Evolutionary conservation across 2,888 invertebrate genomes (phyloP), one percentile per base, ranked within the genome.

Genomic region (Prosopocoilus inquinatus): DNA sequence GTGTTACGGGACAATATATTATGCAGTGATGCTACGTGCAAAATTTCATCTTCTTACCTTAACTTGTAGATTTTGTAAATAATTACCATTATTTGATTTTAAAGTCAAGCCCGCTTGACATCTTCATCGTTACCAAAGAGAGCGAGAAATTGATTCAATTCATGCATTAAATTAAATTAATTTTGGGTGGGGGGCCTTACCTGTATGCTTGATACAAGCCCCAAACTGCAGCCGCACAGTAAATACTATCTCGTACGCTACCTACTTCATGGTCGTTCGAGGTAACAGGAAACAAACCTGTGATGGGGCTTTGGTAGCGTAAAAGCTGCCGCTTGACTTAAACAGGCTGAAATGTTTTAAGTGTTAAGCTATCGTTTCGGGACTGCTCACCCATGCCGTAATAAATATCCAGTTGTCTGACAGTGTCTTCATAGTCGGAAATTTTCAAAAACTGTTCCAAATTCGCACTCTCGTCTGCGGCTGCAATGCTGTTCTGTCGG

Each of bases 151-250:
- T n/a, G n/a, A n/a, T n/a, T n/a, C n/a, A n/a, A n/a, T n/a, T n/a
- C n/a, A n/a, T n/a, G n/a, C n/a, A n/a, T n/a, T n/a, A n/a, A n/a
- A 38, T 38, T 38, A 13, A 8, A n/a, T 41, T 45, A 5, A 45
- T 45, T n/a, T 20, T 15, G 28, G 9, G 13, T 12, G n/a, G 9
- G 39, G 9, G 13, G 13, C 13, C 9, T 70, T 75, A 89, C 94
- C 91, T 90, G 78, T 97, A 99, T 5, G 98, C 94, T 78, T 97
- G 96, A 74, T 96, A 93, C 45, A 98, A 82, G 63, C 96, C 92
- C 98, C 98, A 99, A 32, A 96, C 88, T 3, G 96, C 92, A 58
- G 94, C 88, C 15, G 97, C 96, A 82, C 97, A 97, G 75, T 98
- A 99, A 64, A 98, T 90, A 77, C 96, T 96, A 70, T 98, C 98